Base-by-base conservation (phyloP, 37 sponge, comb jelly and placozoan genomes). In the Crambe crambe region DNA sequence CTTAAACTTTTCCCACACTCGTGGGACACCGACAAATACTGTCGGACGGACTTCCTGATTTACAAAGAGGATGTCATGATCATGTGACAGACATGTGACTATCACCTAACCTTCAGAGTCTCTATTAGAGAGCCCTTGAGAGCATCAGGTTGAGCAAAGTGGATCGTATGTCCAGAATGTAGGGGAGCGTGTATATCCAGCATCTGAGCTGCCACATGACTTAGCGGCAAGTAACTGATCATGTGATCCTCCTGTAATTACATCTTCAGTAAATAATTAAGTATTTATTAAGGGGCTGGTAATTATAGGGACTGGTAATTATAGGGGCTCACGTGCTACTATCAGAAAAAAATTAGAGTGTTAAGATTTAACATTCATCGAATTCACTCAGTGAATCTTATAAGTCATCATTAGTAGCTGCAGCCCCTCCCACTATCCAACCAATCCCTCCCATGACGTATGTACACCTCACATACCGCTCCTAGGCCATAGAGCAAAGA, bases 1-100 rank as follows among this genome's bases (percentile, higher is more conserved):
- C 61, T 82, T 89, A 37, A 98, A 79, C 80, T 98, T 98, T 77
- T 98, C 98, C 98, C 98, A 98, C 5, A 98, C 98, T 20, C 96
- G 83, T 18, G 98, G 98, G 27, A 98, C 98, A 29, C 94, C 98
- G 68, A 98, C 77, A 75, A 98, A 93, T 56, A 83, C 66, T 0
- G 96, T 93, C 29, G 98, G 98, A 18, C 86, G 71, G 10, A 98
- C 98, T 56, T 90, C 94, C 94, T 97, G 85, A 0, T 77, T 5
- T 26, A 2, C n/a, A n/a, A n/a, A n/a, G n/a, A n/a, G n/a, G n/a
- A n/a, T n/a, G n/a, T n/a, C n/a, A n/a, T n/a, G n/a, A n/a, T n/a
- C n/a, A n/a, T n/a, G n/a, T n/a, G n/a, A n/a, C n/a, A n/a, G n/a
- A n/a, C n/a, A n/a, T 47, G 51, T 15, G 12, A 35, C 42, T 70